These are phyloP conservation scores for Ceryle rudis DNA, from an alignment of 2,797 vertebrate species.

Conservation along the genomic window DNA sequence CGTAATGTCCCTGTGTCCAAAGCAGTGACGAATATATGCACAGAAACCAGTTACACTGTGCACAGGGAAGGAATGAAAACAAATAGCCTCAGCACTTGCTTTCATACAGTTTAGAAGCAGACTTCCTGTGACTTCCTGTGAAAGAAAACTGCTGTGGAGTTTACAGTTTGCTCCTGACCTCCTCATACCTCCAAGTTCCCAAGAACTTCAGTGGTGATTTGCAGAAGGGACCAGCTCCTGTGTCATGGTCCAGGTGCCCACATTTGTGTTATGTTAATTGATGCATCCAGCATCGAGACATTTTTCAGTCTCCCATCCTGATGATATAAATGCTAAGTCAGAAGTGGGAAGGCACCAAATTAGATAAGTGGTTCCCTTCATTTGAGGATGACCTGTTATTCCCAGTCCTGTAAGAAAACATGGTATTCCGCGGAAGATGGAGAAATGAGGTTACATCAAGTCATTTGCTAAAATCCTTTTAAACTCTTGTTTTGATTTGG, in stretches of 20 bases:
- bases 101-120: neutral
- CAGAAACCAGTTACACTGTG: neutral
- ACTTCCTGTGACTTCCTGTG: neutral
- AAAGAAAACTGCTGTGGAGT: neutral
- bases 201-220: neutral
- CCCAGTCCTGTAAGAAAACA: neutral
- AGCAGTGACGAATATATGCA: neutral
- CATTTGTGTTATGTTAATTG: neutral
- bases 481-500: neutral
- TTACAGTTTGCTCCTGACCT: neutral
- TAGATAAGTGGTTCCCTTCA: neutral
- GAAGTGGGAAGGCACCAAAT: neutral
- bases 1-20: accelerated
- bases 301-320: neutral
- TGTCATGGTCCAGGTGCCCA: neutral
- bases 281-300: accelerated
- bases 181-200: neutral
- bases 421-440: neutral
- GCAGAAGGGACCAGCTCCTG: neutral
- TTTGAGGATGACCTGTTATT: neutral
- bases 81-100: neutral
- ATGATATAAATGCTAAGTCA: neutral
- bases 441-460: neutral
- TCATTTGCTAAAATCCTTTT: neutral
- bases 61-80: constrained; percentile 1